These are phyloP conservation scores for Schizotus pectinicornis DNA, from an alignment of 2,888 invertebrate genomes.

Conservation along the genomic window DNA sequence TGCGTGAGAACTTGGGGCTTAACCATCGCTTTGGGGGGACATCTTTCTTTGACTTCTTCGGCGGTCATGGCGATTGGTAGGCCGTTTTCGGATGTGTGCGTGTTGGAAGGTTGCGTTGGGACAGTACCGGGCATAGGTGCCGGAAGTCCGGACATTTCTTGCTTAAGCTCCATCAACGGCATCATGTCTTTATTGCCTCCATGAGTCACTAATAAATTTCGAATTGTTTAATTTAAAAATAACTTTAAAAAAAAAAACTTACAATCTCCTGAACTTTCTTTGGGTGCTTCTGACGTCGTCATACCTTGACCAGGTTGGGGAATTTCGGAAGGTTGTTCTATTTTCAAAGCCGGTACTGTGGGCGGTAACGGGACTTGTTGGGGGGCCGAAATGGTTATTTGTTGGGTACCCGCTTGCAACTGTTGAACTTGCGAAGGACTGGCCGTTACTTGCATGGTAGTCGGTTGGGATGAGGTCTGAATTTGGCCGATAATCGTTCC, in stretches of 20 bases:
- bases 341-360: conserved; percentile 43
- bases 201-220: no score
- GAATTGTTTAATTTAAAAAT: no score
- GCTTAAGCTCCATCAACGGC: no score
- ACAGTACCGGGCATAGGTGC: neutral
- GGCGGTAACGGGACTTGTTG: conserved; percentile 54
- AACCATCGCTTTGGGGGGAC: conserved; percentile 89
- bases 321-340: conserved; percentile 28
- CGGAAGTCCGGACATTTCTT: neutral
- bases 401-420: conserved; percentile 40
- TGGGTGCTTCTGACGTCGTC: neutral
- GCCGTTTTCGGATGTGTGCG: conserved; percentile 43
- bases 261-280: conserved; percentile 1
- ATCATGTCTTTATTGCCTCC: no score
- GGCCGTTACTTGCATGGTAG: conserved; percentile 51
- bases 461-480: conserved; percentile 49
- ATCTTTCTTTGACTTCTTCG: conserved; percentile 58
- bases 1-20: conserved; percentile 95
- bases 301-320: conserved; percentile 1
- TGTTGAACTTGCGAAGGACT: conserved; percentile 52
- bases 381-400: conserved; percentile 48
- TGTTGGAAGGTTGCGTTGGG: no score
- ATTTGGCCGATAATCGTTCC: conserved; percentile 60
- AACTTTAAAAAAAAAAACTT: no score
- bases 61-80: conserved; percentile 54